A percentile compares a stretch with the other conserved stretches of the same genome.
These are phyloP conservation scores for Mirounga angustirostris DNA, from an alignment of 2,113 vertebrate genomes.

Conservation along the genomic window DNA sequence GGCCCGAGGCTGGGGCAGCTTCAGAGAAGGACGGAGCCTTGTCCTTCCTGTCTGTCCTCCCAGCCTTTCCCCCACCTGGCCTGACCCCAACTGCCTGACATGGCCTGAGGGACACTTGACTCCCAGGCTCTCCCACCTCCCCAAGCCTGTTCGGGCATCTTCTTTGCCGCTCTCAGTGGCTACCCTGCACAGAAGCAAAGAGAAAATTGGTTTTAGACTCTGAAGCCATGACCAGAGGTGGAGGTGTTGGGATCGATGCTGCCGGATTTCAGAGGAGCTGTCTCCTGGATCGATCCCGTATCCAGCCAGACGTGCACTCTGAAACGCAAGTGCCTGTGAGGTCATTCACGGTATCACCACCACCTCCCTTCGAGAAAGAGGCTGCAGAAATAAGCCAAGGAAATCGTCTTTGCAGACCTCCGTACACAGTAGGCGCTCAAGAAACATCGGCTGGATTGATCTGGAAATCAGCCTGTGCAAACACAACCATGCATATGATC, in stretches of 20 bases:
- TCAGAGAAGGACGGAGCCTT: not conserved
- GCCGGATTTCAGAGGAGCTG: not conserved
- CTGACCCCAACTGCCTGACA: not conserved
- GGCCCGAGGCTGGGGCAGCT: not conserved
- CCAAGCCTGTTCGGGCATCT: fast-evolving
- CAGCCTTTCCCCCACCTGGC: too few species aligned
- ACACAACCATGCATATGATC: fast-evolving
- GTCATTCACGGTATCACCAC: not conserved
- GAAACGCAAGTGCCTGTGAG: not conserved
- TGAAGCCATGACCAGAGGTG: not conserved
- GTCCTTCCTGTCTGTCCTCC: not conserved
- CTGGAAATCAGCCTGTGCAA: not conserved
- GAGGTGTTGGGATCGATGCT: not conserved
- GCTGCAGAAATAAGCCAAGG: not conserved
- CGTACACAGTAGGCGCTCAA: not conserved
- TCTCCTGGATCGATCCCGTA: too few species aligned
- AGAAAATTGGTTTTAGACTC: not conserved
- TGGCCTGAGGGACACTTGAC: not conserved
- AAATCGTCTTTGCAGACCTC: not conserved
- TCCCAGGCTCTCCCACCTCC: too few species aligned
- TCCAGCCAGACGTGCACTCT: not conserved
- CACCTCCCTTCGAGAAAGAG: not conserved
- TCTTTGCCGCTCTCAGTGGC: not conserved
- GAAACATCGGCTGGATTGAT: not conserved
- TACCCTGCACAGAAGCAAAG: not conserved